phyloP scores from a whole-genome alignment of 1,140 invertebrate genomes.

The Sogatella furcifera region DNA sequence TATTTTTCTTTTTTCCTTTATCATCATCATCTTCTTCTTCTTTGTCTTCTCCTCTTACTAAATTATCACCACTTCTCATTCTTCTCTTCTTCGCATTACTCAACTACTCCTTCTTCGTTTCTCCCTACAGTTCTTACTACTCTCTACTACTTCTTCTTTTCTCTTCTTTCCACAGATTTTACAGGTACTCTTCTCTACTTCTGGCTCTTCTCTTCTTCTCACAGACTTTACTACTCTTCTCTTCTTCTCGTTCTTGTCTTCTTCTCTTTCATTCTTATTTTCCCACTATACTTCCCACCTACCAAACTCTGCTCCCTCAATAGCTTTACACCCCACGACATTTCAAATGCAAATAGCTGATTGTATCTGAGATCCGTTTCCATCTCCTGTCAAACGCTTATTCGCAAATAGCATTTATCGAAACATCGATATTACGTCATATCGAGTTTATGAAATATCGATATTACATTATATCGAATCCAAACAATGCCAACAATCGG shows the following conservation, averaged over 20 bases:
- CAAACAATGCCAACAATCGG: no score
- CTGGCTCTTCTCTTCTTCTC: slow-evolving; percentile 1
- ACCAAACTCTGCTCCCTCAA: no score
- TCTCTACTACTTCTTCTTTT: slow-evolving; percentile 8
- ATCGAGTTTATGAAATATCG: no score
- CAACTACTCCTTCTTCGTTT: neutral
- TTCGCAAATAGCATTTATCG: neutral
- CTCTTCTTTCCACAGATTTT: neutral
- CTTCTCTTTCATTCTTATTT: no score
- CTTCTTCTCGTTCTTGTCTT: no score
- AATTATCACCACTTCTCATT: neutral
- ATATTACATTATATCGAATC: no score
- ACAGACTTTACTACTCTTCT: neutral
- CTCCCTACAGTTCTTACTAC: neutral
- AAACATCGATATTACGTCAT: no score
- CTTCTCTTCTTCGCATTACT: neutral
- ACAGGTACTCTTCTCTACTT: neutral
- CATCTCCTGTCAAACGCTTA: neutral
- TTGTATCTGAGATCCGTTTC: neutral
- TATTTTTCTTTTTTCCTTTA: slow-evolving; percentile 2
- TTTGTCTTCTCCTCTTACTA: no score
- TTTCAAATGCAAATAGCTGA: neutral
- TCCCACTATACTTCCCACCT: no score
- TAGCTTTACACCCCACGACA: no score
- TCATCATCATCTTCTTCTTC: no score